A percentile compares a stretch with the other conserved stretches of the same genome.
These are phyloP conservation scores for Motacilla tschutschensis DNA, from an alignment of 2,113 vertebrate species.

Conservation along the genomic window DNA sequence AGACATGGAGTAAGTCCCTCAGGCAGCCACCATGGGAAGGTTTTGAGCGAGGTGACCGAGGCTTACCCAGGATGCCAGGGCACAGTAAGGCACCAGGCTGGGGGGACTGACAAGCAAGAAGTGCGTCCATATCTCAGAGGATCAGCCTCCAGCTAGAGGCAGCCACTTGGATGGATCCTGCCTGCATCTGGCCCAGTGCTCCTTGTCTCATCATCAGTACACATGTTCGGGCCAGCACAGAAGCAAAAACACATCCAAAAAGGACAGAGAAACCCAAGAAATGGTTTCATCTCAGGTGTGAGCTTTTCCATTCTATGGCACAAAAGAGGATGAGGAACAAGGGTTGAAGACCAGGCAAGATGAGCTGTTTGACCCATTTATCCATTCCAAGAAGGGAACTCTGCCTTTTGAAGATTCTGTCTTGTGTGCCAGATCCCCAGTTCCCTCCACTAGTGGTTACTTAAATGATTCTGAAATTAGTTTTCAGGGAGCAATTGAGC, in stretches of 20 bases:
- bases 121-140: accelerated
- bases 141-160: neutral
- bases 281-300: neutral
- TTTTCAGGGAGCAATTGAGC: slow-evolving; percentile 13
- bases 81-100: neutral
- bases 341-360: neutral
- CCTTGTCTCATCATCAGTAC: neutral
- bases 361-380: neutral
- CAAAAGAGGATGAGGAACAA: neutral
- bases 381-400: neutral
- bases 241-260: slow-evolving; percentile 22
- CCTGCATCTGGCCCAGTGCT: neutral
- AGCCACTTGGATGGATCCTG: neutral
- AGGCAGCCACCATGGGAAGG: neutral
- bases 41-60: neutral
- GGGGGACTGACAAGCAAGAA: neutral
- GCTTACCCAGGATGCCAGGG: neutral
- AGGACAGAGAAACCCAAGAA: neutral
- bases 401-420: neutral
- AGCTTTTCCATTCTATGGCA: neutral
- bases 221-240: neutral
- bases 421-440: neutral
- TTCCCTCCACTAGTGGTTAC: neutral
- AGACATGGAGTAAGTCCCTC: neutral
- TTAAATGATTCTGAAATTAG: neutral